These are phyloP conservation scores for Progne subis DNA, from an alignment of 2,113 vertebrate genomes.

Conservation along the genomic window DNA sequence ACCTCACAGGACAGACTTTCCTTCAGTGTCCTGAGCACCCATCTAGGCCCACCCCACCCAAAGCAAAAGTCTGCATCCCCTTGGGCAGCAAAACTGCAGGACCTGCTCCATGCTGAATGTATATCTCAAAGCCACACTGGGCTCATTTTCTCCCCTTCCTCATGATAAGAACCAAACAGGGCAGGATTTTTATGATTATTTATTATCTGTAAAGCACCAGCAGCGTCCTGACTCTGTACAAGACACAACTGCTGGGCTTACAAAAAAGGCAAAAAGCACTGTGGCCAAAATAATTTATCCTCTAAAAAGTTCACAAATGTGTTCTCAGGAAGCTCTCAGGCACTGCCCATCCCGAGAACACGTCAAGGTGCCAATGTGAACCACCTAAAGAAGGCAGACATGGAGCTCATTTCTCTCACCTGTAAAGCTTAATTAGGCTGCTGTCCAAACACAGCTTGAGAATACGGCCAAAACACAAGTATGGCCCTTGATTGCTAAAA, in stretches of 20 bases:
- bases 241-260: neutral
- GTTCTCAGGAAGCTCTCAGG: slow-evolving; percentile 27
- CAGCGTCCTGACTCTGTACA: neutral
- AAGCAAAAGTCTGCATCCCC: neutral
- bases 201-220: slow-evolving; percentile 47
- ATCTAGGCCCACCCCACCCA: neutral
- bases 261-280: slow-evolving; percentile 8
- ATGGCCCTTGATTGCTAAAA: neutral
- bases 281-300: slow-evolving; percentile 14
- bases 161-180: slow-evolving; percentile 16
- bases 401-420: neutral
- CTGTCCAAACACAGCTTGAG: slow-evolving; percentile 31
- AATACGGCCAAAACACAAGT: neutral
- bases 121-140: neutral
- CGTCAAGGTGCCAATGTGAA: neutral
- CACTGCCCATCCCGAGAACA: slow-evolving; percentile 6
- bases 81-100: neutral
- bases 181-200: slow-evolving; percentile 27
- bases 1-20: neutral
- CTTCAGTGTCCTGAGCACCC: neutral
- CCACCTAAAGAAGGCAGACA: neutral
- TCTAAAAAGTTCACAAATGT: neutral
- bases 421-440: neutral
- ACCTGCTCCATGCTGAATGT: neutral
- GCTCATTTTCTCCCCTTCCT: neutral